Conservation (phyloP, 2,888 invertebrate species). For the Eilema sororculum region DNA sequence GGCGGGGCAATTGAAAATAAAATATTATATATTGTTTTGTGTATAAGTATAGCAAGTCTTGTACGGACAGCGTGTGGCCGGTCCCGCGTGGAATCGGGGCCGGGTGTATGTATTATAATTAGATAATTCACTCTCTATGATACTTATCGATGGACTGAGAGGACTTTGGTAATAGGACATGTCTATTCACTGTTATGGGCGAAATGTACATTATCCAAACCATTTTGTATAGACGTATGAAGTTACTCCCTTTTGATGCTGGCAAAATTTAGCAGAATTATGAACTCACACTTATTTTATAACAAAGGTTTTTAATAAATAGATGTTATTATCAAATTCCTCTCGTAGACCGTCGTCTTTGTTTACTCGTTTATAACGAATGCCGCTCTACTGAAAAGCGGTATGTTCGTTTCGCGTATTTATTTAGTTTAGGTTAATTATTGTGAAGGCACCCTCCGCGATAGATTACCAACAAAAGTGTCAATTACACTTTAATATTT, state of each 20-base stretch:
- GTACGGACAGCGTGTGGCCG: conserved; percentile 49
- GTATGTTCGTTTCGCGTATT: conserved; percentile 49
- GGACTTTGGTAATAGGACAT: conserved; percentile 41
- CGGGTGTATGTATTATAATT: conserved; percentile 52
- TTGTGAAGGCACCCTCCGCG: conserved; percentile 56
- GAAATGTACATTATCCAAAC: conserved; percentile 8
- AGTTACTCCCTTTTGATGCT: neutral
- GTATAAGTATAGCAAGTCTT: conserved; percentile 51
- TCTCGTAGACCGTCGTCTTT: conserved; percentile 31
- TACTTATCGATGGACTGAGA: conserved; percentile 35
- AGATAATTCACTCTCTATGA: conserved; percentile 52
- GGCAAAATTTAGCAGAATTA: neutral
- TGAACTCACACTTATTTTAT: neutral
- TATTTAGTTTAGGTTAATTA: conserved; percentile 56
- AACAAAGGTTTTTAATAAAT: conserved; percentile 21
- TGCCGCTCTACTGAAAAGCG: conserved; percentile 40
- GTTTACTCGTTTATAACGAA: conserved; percentile 49
- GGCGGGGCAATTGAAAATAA: conserved; percentile 61
- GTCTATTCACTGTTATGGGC: conserved; percentile 19
- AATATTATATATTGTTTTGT: conserved; percentile 43
- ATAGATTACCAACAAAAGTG: conserved; percentile 45
- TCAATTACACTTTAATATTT: conserved; percentile 45
- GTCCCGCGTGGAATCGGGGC: conserved; percentile 29
- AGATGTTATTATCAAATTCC: conserved; percentile 37
- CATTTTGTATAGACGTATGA: conserved; percentile 30